Evolutionary conservation across 64 coral and sea anemone species (phyloP).

Genomic region (Stylophora pistillata): DNA sequence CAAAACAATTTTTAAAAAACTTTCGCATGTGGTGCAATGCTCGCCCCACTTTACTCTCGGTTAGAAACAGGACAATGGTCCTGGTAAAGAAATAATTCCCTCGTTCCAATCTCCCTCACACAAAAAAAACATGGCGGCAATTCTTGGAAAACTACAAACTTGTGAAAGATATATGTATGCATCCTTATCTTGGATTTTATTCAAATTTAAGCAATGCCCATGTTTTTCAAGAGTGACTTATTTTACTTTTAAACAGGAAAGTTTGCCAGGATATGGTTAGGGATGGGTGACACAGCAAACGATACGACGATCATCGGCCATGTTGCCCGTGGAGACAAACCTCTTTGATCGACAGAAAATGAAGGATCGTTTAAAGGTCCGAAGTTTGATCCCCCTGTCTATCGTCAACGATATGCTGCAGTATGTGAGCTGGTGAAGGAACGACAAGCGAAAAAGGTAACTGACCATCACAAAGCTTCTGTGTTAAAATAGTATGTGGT

Average conservation of each 20-base stretch:
- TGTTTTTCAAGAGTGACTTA: neutral
- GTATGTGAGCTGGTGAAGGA: slow-evolving; percentile 86
- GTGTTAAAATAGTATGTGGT: too few relatives aligned
- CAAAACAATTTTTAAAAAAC: too few relatives aligned
- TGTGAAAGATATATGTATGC: too few relatives aligned
- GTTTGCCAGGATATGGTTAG: neutral
- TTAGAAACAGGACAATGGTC: neutral
- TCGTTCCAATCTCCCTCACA: slow-evolving; percentile 1
- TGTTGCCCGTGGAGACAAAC: neutral
- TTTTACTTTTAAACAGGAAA: neutral
- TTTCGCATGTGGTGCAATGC: slow-evolving; percentile 27
- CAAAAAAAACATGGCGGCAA: slow-evolving; percentile 6
- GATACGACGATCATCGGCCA: neutral
- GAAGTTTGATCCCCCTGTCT: slow-evolving; percentile 90
- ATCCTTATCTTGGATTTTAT: neutral
- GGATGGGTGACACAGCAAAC: neutral
- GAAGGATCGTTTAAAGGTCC: slow-evolving; percentile 56
- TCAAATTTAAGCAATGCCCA: neutral
- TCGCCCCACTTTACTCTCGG: neutral
- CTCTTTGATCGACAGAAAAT: neutral
- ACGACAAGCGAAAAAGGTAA: slow-evolving; percentile 81
- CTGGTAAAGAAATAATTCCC: neutral
- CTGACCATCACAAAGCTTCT: neutral
- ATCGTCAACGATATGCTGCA: slow-evolving; percentile 83
- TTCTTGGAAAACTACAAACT: neutral